Evolutionary conservation across 2,797 vertebrate species (phyloP), one percentile per base, ranked within the genome.

Genomic region (Champsocephalus esox): DNA sequence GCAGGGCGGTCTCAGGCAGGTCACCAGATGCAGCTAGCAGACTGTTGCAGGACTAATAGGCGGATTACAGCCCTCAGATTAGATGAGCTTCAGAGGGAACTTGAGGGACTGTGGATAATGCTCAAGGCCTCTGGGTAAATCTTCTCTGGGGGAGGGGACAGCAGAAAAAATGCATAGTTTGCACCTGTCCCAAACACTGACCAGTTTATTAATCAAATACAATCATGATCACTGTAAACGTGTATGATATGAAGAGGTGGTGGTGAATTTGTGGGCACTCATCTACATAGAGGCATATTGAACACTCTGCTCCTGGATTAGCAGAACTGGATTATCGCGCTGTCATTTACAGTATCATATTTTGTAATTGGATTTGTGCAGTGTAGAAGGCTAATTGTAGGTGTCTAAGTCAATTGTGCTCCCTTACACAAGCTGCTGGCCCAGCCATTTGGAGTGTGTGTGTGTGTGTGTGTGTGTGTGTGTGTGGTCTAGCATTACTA

Each of bases 21-120:
- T 94, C 92, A 92, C 89, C 95, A 95, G 95, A 94, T 95, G 93
- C 88, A 93, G 75, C 80, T 78, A 80, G 86, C 94, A 95, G 94
- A 93, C 94, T 94, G 92, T 84, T 89, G 82, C 83, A 86, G 82
- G 89, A 89, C 90, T 93, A 94, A 93, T 88, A 86, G 84, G 79
- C 43, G 90, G 93, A 96, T 95, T 95, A 95, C 78, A 89, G 82
- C 62, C 71, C 82, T 91, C 88, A 89, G 93, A 95, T 95, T 94
- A 95, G 85, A 92, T 75, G 73, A 83, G 84, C 80, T 92, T 89
- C 88, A 87, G 68, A 83, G 75, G 89, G 89, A 92, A 93, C 82
- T 89, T 87, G 83, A 89, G 82, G 79, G 89, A 86, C 90, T 80
- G 80, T 70, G 73, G 83, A 86, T 94, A 91, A 92, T 80, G 76